Evolutionary conservation across 1,140 invertebrate genomes (phyloP).

Genomic region (Helicorthomorpha holstii): DNA sequence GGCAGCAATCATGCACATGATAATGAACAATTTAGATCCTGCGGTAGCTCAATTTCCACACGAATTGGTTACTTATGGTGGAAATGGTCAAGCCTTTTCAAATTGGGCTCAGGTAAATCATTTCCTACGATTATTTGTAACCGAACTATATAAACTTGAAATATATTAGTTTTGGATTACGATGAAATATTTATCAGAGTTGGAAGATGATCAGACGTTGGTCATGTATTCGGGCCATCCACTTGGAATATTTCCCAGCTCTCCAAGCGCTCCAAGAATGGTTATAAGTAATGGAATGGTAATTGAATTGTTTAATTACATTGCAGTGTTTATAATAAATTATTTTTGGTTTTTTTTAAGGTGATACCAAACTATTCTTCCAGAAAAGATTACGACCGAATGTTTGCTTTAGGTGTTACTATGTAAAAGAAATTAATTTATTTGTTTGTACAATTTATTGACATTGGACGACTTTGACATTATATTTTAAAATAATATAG

Average conservation of each 20-base stretch:
- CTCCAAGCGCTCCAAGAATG: constrained; percentile 32
- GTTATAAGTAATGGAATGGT: constrained; percentile 54
- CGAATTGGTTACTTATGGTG: constrained; percentile 43
- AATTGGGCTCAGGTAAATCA: constrained; percentile 48
- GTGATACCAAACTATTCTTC: constrained; percentile 48
- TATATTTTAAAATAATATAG: constrained; percentile 10
- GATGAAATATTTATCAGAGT: constrained; percentile 40
- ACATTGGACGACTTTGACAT: not conserved
- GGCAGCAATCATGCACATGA: constrained; percentile 47
- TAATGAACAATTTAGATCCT: constrained; percentile 46
- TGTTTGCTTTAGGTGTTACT: constrained; percentile 46
- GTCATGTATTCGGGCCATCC: constrained; percentile 51
- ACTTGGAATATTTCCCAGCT: constrained; percentile 42
- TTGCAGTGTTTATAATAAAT: too few species aligned
- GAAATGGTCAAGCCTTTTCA: constrained; percentile 50
- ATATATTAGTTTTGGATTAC: constrained; percentile 37
- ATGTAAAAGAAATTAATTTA: too few species aligned
- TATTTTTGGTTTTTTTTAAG: constrained; percentile 17
- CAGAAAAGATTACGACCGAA: constrained; percentile 29
- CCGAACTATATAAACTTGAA: too few species aligned
- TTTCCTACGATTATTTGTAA: constrained; percentile 2
- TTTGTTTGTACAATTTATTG: too few species aligned
- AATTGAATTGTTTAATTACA: constrained; percentile 8
- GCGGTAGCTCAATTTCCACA: constrained; percentile 35
- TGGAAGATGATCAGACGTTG: constrained; percentile 42